phyloP scores from a whole-genome alignment of 37 sponge, comb jelly and placozoan species.

The Theonella swinhoei region DNA sequence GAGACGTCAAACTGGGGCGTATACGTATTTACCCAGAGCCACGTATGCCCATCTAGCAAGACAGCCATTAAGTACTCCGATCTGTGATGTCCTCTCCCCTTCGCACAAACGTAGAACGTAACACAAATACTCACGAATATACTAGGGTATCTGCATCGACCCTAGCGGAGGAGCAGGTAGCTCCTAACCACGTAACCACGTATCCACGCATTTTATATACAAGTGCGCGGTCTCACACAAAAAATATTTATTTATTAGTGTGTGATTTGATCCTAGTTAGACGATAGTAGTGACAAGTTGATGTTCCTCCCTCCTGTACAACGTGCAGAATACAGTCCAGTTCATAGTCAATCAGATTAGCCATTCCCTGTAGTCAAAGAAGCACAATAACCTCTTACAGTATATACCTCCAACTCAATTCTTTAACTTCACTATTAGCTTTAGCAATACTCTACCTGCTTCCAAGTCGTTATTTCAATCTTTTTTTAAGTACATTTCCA shows the following conservation, averaged over 20 bases:
- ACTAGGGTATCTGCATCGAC: too few species aligned
- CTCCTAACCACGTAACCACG: too few species aligned
- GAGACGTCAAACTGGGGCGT: too few species aligned
- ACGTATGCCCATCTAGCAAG: too few species aligned
- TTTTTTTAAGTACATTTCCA: slow-evolving; percentile 43
- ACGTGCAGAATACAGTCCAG: slow-evolving; percentile 63
- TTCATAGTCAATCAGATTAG: slow-evolving; percentile 68
- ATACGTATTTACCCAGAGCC: too few species aligned
- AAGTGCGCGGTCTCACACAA: slow-evolving; percentile 14
- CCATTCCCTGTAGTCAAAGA: slow-evolving; percentile 22
- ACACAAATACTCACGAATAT: too few species aligned
- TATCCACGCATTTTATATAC: too few species aligned
- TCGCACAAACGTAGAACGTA: too few species aligned
- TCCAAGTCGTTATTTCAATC: slow-evolving; percentile 65
- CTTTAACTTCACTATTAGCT: not conserved
- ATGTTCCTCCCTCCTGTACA: slow-evolving; percentile 4
- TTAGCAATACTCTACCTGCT: slow-evolving; percentile 13
- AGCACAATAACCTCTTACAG: not conserved
- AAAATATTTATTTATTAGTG: not conserved
- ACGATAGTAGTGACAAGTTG: slow-evolving; percentile 56
- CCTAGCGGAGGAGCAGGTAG: too few species aligned
- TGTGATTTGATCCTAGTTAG: slow-evolving; percentile 6
- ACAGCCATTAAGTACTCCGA: too few species aligned
- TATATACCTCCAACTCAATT: not conserved
- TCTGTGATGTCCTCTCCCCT: too few species aligned